These are phyloP conservation scores for Cryptoleucopteryx plumbea DNA, from an alignment of 2,113 vertebrate species.

Conservation along the genomic window DNA sequence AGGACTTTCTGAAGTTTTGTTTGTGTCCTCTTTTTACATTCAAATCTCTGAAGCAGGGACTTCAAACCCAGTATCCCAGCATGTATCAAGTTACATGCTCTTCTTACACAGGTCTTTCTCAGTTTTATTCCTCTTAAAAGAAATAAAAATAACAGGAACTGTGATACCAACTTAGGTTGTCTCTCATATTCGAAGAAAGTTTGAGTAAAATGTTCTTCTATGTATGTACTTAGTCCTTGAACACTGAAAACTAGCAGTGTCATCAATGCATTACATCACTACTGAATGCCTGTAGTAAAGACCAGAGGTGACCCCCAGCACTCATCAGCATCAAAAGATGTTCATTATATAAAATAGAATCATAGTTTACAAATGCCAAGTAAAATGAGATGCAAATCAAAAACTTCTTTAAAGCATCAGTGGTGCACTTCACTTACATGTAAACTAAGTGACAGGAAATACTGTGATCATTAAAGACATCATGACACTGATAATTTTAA, in stretches of 20 bases:
- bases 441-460: neutral
- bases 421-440: neutral
- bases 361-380: neutral
- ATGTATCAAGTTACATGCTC: neutral
- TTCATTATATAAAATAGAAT: neutral
- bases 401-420: neutral
- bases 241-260: neutral
- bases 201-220: neutral
- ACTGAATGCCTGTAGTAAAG: neutral
- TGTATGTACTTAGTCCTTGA: neutral
- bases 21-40: neutral
- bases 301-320: neutral
- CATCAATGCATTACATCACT: neutral
- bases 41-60: neutral
- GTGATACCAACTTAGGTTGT: neutral
- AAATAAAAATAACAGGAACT: neutral
- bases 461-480: neutral
- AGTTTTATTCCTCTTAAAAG: neutral
- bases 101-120: neutral
- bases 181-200: neutral
- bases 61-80: neutral
- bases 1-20: neutral
- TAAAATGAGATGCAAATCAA: neutral
- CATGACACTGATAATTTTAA: neutral
- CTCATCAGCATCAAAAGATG: neutral